Evolutionary conservation across 2,797 vertebrate species (phyloP), one percentile per base, ranked within the genome.

Genomic region (Halcyon smyrnensis): DNA sequence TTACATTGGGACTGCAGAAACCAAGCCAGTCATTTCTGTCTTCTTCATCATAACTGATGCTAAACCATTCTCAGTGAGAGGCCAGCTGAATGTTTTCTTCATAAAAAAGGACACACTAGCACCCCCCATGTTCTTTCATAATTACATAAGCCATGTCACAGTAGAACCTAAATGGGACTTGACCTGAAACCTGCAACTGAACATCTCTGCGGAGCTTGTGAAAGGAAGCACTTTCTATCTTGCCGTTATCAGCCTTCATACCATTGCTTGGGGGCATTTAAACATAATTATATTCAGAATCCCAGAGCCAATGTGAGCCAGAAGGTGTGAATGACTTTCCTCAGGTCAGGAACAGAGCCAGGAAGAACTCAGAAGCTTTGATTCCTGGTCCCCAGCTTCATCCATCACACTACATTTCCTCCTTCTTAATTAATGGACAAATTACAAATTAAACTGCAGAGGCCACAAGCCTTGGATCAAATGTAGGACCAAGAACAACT

Each of bases 391-490:
- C 90, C 96, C 30, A 77, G 88, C 41, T 93, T 45, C 71, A 90
- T 43, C 37, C 34, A 70, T 17, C 32, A 36, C 24, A 85, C 34
- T 41, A 68, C 53, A 51, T 74, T 83, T 87, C 74, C 36, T 92
- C 50, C 45, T 32, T 86, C 54, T 93, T 96, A 95, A 92, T 93
- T 95, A 96, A 92, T 32, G 81, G 88, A 83, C 56, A 92, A 95
- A 95, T 93, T 92, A 92, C 19, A 89, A 93, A 94, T 81, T 81
- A 82, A 82, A 68, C 48, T n/a, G 32, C 93, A 89, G 84, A 71
- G 64, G 30, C 60, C 81, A 69, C 28, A 80, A 89, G 71, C 41
- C 54, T 76, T 79, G 64, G 48, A 79, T 87, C 75, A 77, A 80
- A 92, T 30, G 36, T 32, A 91, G 82, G 76, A 76, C 71, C 53